Evolutionary conservation across 2,888 invertebrate species (phyloP).

Genomic region (Ophraella communa): DNA sequence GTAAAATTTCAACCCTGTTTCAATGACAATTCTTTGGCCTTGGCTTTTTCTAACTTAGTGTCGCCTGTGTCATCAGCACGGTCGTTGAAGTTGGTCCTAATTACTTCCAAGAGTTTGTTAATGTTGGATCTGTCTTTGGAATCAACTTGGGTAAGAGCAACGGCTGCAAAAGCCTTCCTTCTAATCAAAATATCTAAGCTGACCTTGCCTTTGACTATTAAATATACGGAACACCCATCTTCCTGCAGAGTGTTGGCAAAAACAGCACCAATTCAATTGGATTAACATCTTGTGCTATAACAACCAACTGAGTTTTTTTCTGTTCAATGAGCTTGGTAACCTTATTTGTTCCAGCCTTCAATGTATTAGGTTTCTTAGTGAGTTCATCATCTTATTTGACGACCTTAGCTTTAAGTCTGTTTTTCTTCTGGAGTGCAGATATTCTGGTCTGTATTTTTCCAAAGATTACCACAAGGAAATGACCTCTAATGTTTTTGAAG

Average conservation of each 20-base stretch:
- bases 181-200: conserved; percentile 89
- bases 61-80: conserved; percentile 96
- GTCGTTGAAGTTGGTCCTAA: conserved; percentile 99
- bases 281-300: conserved; percentile 98
- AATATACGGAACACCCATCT: conserved; percentile 99
- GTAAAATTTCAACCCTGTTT: conserved; percentile 77
- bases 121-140: conserved; percentile 70
- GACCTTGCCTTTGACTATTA: conserved; percentile 98
- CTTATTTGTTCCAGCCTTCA: conserved; percentile 89
- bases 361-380: conserved; percentile 86
- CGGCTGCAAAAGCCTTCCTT: conserved; percentile 91
- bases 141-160: conserved; percentile 85
- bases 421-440: conserved; percentile 89
- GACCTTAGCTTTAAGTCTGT: conserved; percentile 84
- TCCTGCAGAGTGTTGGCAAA: conserved; percentile 97
- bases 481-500: too few species aligned
- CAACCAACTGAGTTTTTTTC: conserved; percentile 97
- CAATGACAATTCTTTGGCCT: conserved; percentile 93
- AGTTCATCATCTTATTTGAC: conserved; percentile 92
- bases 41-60: conserved; percentile 96
- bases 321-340: conserved; percentile 95
- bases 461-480: too few species aligned
- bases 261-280: conserved; percentile 98
- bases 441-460: conserved; percentile 98
- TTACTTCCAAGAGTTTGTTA: conserved; percentile 90